Base-by-base conservation (phyloP, 2,888 invertebrate species). In the Phortica magna region DNA sequence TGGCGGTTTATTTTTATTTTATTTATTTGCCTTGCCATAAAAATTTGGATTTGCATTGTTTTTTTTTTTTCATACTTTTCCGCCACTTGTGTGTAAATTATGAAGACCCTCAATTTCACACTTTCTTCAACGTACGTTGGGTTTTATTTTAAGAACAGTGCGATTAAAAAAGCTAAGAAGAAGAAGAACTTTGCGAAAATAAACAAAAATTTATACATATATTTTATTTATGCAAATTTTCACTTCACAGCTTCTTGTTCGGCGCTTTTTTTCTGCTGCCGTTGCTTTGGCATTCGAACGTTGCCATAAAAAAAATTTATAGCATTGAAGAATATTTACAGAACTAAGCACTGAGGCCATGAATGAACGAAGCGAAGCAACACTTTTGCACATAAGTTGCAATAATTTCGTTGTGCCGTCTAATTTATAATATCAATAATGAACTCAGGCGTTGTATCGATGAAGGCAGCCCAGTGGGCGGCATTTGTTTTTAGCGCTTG, bases 301-400 rank as follows among this genome's bases (percentile, higher is more conserved):
- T 61, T 71, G 70, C 39, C 53, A 71, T 55, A 55, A 55, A 71
- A 53, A 71, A 68, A 48, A n/a, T n/a, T 71, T 71, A 55, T 71
- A 71, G 70, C 70, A 71, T 71, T 71, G 70, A 71, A 22, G 14
- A 31, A 53, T 71, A n/a, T 71, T 53, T 31, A 48, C 10, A 71
- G 43, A 64, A 68, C 17, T 12, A 22, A 22, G 19, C 10, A 61
- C 19, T 17, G 4, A 17, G 61, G 22, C 61, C 61, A 22, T 61
- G 61, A 61, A 61, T 61, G 61, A 61, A 61, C n/a, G 4, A 22
- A 59, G 5, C 19, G 2, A 17, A 59, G 48, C 3, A 6, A 48
- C 14, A 48, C 22, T 61, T 22, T 61, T 61, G 22, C 61, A 61
- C 61, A 17, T 61, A 61, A 61, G n/a, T 59, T 59, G 17, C 59